These are phyloP conservation scores for Harpagoxenus sublaevis DNA, from an alignment of 2,888 invertebrate genomes.

Conservation along the genomic window DNA sequence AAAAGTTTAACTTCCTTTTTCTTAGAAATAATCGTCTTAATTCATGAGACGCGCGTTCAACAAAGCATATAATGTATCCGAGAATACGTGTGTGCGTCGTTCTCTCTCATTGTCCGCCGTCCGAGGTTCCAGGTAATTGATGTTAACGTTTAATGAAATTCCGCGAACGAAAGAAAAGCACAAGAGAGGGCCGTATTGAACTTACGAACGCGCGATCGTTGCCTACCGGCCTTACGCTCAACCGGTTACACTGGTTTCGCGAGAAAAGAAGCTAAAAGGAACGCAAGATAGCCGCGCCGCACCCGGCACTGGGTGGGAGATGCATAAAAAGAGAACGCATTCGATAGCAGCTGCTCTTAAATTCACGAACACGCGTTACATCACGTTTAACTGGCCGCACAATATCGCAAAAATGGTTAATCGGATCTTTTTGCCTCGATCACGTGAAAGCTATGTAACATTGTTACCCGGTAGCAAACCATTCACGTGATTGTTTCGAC, in stretches of 20 bases:
- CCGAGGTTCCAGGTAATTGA: slow-evolving; percentile 47
- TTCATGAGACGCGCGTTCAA: slow-evolving; percentile 10
- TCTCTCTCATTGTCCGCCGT: slow-evolving; percentile 35
- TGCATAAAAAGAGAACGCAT: slow-evolving; percentile 39
- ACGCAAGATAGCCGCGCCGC: slow-evolving; percentile 40
- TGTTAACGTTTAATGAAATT: slow-evolving; percentile 58
- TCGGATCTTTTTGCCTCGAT: slow-evolving; percentile 1
- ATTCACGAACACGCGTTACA: slow-evolving; percentile 53
- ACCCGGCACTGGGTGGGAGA: slow-evolving; percentile 43
- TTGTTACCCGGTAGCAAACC: background rate
- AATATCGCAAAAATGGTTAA: slow-evolving; percentile 34
- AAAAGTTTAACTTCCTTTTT: background rate
- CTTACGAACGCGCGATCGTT: slow-evolving; percentile 45
- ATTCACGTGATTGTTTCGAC: background rate
- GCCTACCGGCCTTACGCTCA: slow-evolving; percentile 56
- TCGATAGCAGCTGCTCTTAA: slow-evolving; percentile 51
- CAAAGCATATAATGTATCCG: slow-evolving; percentile 6
- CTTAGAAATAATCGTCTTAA: background rate
- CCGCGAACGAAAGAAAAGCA: slow-evolving; percentile 53
- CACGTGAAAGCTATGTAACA: background rate
- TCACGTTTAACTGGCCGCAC: slow-evolving; percentile 13
- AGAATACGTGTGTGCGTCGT: slow-evolving; percentile 28
- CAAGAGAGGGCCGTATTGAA: slow-evolving; percentile 50
- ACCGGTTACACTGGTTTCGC: slow-evolving; percentile 63
- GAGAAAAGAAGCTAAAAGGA: slow-evolving; percentile 55